Percentiles rank a stretch among this genome's conserved stretches.
These are phyloP conservation scores for Drosophila percnosoma DNA, from an alignment of 2,888 invertebrate species.

Conservation along the genomic window DNA sequence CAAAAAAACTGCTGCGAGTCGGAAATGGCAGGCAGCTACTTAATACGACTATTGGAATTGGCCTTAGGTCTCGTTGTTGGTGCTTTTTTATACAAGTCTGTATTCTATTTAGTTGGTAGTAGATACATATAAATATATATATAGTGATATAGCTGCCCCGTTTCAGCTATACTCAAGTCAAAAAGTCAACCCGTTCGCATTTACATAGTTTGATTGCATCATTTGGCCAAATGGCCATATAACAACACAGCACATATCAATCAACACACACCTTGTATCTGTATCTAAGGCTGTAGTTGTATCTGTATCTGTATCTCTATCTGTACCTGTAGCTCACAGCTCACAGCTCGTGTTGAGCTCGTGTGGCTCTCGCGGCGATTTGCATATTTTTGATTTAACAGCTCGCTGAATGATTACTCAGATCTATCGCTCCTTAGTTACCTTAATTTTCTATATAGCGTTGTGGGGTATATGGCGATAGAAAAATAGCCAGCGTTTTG, in stretches of 20 bases:
- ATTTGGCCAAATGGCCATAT: conserved; percentile 73
- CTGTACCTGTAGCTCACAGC: conserved; percentile 2
- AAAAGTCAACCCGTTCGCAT: conserved; percentile 66
- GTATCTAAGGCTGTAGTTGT: conserved; percentile 23
- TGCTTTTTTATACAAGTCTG: conserved; percentile 5
- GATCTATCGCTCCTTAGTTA: conserved; percentile 32
- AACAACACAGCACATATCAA: conserved; percentile 71
- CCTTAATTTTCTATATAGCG: conserved; percentile 11
- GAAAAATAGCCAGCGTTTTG: not conserved
- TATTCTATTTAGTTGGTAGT: not conserved
- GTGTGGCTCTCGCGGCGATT: conserved; percentile 68
- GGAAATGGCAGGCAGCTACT: conserved; percentile 67
- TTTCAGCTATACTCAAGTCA: conserved; percentile 44
- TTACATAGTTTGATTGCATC: conserved; percentile 81
- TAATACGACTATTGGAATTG: conserved; percentile 48
- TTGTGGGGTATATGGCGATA: not conserved
- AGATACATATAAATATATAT: not conserved
- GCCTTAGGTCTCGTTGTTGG: conserved; percentile 29
- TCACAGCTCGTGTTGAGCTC: conserved; percentile 57
- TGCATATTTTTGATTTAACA: conserved; percentile 81
- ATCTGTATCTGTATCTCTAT: conserved; percentile 24
- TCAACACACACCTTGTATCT: conserved; percentile 55
- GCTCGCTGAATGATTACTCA: conserved; percentile 63
- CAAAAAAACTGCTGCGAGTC: conserved; percentile 40
- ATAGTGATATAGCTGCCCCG: conserved; percentile 34